Base-by-base conservation (phyloP, 2,888 invertebrate genomes). In the Hecatera dysodea region DNA sequence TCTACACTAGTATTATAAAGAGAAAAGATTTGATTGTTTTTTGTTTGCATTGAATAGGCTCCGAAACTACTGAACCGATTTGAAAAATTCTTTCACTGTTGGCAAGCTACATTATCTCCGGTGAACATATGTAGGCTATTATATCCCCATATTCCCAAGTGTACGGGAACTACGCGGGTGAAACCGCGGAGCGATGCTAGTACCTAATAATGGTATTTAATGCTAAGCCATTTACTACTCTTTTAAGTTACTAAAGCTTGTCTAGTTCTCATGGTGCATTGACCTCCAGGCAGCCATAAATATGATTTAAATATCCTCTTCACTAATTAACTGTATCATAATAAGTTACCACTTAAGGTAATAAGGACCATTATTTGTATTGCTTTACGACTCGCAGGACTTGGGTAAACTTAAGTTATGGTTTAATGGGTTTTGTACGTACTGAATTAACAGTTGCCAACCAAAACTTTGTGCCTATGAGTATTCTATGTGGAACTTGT, bases 251-350 rank as follows among this genome's bases (percentile, higher is more conserved):
- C 36, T 36, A 6, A 4, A 15, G 27, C 27, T 36, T 11, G 68
- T 44, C 12, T 63, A 7, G 22, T 33, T 8, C 15, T 19, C n/a
- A 39, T 5, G 12, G 61, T 48, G 24, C 56, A 62, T 42, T 57
- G 61, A 60, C 46, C 72, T 52, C 39, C 5, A 17, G 33, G 17
- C 27, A 36, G 2, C 11, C 42, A 33, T 56, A 33, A 17, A 19
- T 33, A 44, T 67, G 9, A 11, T 36, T 50, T 36, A 27, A 46
- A 53, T 52, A 22, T 27, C 46, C 1, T 42, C 22, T 9, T 36
- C 4, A 19, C 39, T 44, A 17, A 75, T 48, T 55, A 22, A n/a
- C 44, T 59, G 39, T 36, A 33, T 44, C 22, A 33, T 61, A 60
- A 12, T 27, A 36, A 29, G 17, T 57, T n/a, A 3, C 52, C 27